Base-by-base conservation (phyloP, 23 tunicate genomes). In the Botrylloides violaceus region DNA sequence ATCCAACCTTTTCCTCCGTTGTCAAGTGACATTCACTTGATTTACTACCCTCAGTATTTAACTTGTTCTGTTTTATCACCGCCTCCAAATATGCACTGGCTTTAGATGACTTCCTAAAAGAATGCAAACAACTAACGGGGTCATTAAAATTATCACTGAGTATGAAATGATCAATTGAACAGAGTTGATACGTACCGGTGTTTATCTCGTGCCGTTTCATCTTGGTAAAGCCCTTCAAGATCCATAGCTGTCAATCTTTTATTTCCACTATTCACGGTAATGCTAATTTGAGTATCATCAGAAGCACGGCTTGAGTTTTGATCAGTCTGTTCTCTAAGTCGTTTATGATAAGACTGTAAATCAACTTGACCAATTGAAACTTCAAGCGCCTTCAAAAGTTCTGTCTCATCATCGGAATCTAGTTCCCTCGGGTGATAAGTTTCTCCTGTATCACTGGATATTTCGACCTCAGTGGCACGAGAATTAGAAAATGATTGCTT, bases 1-100 rank as follows among this genome's bases (percentile, higher is more conserved):
- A 66, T 63, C 34, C n/a, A n/a, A n/a, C n/a, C n/a, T n/a, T n/a
- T n/a, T n/a, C n/a, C n/a, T n/a, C n/a, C n/a, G n/a, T n/a, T n/a
- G n/a, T n/a, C n/a, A n/a, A n/a, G n/a, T n/a, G n/a, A n/a, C n/a
- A n/a, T n/a, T n/a, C n/a, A n/a, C n/a, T n/a, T n/a, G n/a, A n/a
- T n/a, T n/a, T n/a, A n/a, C n/a, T n/a, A 15, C 53, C 12, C 9
- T 43, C 15, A 15, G 53, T 7, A 43, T 15, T 43, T 7, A 63
- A 3, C 29, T 33, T 31, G 36, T 34, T 37, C 53, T 22, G 50
- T 35, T 64, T 61, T 5, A 32, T 37, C 1, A 75, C 72, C 30
- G 83, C 77, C 22, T 84, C 61, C 66, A 84, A 37, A 39, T 84
- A 84, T 2, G 83, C 91, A 18, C 91, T 84, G 15, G 91, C 89